Base-by-base conservation (phyloP, 2,888 invertebrate genomes). In the Meteorus colon region DNA sequence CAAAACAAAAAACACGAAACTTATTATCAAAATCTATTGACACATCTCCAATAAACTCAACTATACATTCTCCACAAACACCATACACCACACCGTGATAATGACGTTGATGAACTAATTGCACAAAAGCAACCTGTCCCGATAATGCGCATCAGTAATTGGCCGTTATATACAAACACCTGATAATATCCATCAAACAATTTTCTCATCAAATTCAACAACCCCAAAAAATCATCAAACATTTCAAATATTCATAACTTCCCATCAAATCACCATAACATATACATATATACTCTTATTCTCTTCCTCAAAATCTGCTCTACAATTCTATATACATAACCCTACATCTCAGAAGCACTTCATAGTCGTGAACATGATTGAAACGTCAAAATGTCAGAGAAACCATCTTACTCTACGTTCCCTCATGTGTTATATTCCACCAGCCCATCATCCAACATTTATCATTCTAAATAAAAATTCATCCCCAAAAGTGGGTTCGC, bases 361-460 rank as follows among this genome's bases (percentile, higher is more conserved):
- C 0, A 55, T 19, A 19, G 55, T 8, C n/a, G 19, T 55, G 19
- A 19, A 55, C 19, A 55, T 19, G 19, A 55, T 55, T 55, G 55
- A 55, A 55, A 19, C 19, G 55, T 55, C 55, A 55, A 19, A 19
- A 55, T 55, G 55, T 55, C 55, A 55, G 19, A 24, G 24, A 55
- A 55, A n/a, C 55, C 55, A 55, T 55, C 10, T 55, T 16, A 27
- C 12, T 37, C 37, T 62, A 69, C 65, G 79, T 79, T 66, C 77
- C 75, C 80, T 78, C 73, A 19, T 55, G n/a, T 8, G 19, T 55
- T 41, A 19, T 19, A 55, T 19, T 6, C 19, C 19, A 55, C 8
- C n/a, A 55, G 19, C 16, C 1, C 16, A 48, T n/a, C 5, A 55
- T 19, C 2, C 19, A 55, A n/a, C n/a, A 55, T 55, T n/a, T 55